Evolutionary conservation across 1,140 invertebrate genomes (phyloP).

Genomic region (Diplogasteroides magnus): DNA sequence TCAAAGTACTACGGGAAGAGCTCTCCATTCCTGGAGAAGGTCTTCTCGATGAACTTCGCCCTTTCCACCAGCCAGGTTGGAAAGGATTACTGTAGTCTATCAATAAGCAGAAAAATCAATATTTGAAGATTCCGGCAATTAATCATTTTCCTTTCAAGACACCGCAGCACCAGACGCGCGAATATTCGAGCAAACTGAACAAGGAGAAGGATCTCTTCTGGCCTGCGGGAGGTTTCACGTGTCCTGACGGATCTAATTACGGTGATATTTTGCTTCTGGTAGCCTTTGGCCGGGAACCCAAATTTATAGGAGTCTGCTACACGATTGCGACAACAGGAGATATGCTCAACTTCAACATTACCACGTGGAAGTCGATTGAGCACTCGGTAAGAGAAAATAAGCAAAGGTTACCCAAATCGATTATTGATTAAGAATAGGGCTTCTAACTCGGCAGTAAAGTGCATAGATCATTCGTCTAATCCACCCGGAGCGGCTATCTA

Average conservation of each 20-base stretch:
- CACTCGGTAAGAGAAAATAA: constrained; percentile 25
- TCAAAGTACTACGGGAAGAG: constrained; percentile 51
- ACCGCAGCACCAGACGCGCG: constrained; percentile 39
- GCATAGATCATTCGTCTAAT: too few relatives aligned
- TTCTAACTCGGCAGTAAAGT: too few relatives aligned
- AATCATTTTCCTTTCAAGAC: constrained; percentile 24
- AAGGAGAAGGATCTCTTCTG: constrained; percentile 37
- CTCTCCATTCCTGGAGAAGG: constrained; percentile 34
- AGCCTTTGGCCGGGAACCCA: too few relatives aligned
- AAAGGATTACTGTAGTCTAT: too few relatives aligned
- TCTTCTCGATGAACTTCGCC: constrained; percentile 34
- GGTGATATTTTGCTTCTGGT: too few relatives aligned
- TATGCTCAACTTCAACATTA: constrained; percentile 36
- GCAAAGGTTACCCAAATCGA: too few relatives aligned
- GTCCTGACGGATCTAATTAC: background rate
- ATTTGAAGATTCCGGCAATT: too few relatives aligned
- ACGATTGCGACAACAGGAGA: constrained; percentile 37
- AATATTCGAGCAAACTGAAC: constrained; percentile 29
- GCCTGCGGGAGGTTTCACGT: constrained; percentile 26
- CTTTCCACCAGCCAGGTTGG: constrained; percentile 33
- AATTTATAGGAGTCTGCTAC: constrained; percentile 40
- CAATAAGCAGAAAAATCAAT: too few relatives aligned
- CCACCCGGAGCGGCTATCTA: too few relatives aligned
- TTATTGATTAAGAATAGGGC: too few relatives aligned
- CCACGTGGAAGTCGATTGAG: constrained; percentile 32